Conservation (phyloP, 2,113 vertebrate genomes). For the Macquaria australasica region DNA sequence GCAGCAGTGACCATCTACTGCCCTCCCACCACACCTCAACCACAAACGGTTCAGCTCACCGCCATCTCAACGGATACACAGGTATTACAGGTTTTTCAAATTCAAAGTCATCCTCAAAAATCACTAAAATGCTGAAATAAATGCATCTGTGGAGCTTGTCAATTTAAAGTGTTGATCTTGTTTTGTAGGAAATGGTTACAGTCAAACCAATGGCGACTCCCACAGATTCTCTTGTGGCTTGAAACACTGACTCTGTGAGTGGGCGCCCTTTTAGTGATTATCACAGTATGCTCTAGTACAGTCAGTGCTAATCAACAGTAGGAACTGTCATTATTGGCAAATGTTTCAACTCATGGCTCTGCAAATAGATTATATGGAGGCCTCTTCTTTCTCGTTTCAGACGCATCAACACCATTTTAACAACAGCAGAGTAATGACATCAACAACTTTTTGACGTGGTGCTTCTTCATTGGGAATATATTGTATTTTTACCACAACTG, state of each 20-base stretch:
- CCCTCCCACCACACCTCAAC: conserved; percentile 21
- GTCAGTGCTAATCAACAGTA: background rate
- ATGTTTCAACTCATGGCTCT: background rate
- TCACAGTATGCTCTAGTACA: background rate
- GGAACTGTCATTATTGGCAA: background rate
- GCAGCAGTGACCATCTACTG: conserved; percentile 6
- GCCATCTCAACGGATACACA: conserved; percentile 71
- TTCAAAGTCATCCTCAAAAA: background rate
- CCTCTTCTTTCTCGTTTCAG: conserved; percentile 75
- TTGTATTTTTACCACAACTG: conserved; percentile 92
- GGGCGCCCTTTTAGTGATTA: background rate
- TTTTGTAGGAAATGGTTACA: conserved; percentile 71
- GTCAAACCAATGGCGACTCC: conserved; percentile 66
- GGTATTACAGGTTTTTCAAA: conserved; percentile 54
- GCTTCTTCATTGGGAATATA: conserved; percentile 89
- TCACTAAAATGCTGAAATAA: background rate
- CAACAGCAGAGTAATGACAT: conserved; percentile 82
- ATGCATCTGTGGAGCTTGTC: background rate
- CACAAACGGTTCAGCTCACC: conserved; percentile 41
- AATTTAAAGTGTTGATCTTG: background rate
- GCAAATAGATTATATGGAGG: background rate
- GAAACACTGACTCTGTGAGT: conserved; percentile 71
- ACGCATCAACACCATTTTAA: conserved; percentile 72
- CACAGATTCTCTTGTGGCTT: conserved; percentile 55
- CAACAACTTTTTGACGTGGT: conserved; percentile 87